These are phyloP conservation scores for Clarias magur DNA, from an alignment of 2,113 vertebrate species.

Conservation along the genomic window DNA sequence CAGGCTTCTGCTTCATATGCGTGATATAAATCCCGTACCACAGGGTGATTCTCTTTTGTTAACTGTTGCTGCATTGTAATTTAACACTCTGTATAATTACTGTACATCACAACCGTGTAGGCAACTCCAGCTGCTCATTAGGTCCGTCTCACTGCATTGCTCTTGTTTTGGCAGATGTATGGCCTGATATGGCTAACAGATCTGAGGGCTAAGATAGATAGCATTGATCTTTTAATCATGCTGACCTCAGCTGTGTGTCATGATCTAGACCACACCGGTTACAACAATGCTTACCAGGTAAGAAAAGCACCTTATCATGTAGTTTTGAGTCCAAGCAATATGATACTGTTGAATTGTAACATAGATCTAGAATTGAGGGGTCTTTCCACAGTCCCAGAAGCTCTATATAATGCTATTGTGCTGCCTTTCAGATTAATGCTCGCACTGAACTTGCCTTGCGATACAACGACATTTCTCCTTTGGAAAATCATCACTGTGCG, in stretches of 20 bases:
- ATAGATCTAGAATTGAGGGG: background rate
- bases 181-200: conserved; percentile 79
- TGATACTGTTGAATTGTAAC: background rate
- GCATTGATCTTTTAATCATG: conserved; percentile 75
- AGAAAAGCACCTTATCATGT: background rate
- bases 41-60: background rate
- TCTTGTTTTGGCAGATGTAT: conserved; percentile 71
- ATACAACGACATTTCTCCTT: conserved; percentile 80
- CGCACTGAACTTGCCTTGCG: conserved; percentile 76
- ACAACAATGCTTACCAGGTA: conserved; percentile 81
- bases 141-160: background rate
- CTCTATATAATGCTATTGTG: background rate
- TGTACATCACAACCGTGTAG: background rate
- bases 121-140: background rate
- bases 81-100: background rate
- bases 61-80: background rate
- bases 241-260: conserved; percentile 78
- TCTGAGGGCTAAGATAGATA: conserved; percentile 73
- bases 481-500: conserved; percentile 81
- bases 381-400: background rate
- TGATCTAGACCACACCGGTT: conserved; percentile 79
- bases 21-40: background rate
- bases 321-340: background rate
- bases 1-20: background rate
- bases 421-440: conserved; percentile 73